phyloP scores from a whole-genome alignment of 2,797 vertebrate genomes.

The Aythya fuligula region DNA sequence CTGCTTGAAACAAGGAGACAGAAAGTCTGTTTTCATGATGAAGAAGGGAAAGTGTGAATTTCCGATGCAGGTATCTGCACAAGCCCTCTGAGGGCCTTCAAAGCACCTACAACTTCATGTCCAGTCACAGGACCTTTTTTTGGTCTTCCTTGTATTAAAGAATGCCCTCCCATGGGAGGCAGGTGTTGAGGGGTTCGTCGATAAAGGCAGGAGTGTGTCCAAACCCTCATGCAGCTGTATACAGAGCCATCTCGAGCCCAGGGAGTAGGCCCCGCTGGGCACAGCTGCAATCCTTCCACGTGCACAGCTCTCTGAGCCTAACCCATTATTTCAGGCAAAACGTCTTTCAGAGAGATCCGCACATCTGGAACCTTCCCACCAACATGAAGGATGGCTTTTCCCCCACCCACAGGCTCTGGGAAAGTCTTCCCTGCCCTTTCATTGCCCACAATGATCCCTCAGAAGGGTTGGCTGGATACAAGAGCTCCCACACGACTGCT shows the following conservation, averaged over 20 bases:
- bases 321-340: background rate
- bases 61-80: background rate
- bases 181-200: background rate
- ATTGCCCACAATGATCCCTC: constrained; percentile 53
- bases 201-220: background rate
- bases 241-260: background rate
- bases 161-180: background rate
- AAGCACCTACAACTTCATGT: background rate
- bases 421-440: constrained; percentile 55
- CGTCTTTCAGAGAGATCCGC: background rate
- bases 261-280: background rate
- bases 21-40: constrained; percentile 9
- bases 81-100: background rate
- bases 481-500: constrained; percentile 52
- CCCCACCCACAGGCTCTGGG: background rate
- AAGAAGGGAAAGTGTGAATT: constrained; percentile 6
- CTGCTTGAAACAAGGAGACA: constrained; percentile 21
- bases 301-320: background rate
- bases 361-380: background rate
- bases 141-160: background rate
- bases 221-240: fast-evolving
- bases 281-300: background rate
- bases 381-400: background rate
- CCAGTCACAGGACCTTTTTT: background rate
- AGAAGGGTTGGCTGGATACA: constrained; percentile 20